Base-by-base conservation (phyloP, 2,797 vertebrate genomes). In the Parambassis ranga region DNA sequence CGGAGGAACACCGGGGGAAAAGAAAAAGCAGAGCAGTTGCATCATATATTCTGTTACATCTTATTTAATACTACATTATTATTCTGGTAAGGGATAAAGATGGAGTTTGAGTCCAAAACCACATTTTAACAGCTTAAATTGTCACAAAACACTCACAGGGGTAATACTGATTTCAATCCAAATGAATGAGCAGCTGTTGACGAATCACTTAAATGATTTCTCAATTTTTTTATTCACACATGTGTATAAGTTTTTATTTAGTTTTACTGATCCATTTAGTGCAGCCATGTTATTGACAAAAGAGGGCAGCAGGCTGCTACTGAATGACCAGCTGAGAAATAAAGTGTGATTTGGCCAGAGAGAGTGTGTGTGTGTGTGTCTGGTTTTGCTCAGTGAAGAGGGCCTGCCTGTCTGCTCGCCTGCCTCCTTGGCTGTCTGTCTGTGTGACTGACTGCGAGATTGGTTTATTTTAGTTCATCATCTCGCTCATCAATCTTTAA, bases 401-500 rank as follows among this genome's bases (percentile, higher is more conserved):
- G 68, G 65, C 42, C 69, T 66, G 71, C 7, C 69, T 78, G 87
- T 81, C 72, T 81, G 65, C 63, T 58, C 28, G 57, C 38, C 77
- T 59, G 62, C 74, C 74, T 71, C 47, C 53, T 53, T 73, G 75
- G 52, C 84, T 82, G 79, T 73, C 81, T 82, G 83, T 86, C 85
- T 83, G 84, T 33, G 72, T 86, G 87, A 86, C 61, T 84, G 87
- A 86, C 84, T 87, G 85, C 24, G 65, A 86, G 84, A 90, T 85
- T 77, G 80, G 85, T 89, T 90, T 90, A 87, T 88, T 91, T 88
- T 80, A 84, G 84, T 86, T 90, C 87, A 85, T 91, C 89, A 85
- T 85, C 79, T 82, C 78, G 70, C 81, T 87, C 88, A 90, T 92
- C 87, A 88, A 89, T 92, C 90, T 90, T 87, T 90, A 68, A 79